Evolutionary conservation across 35 echinoderm and acorn worm genomes (phyloP).

Genomic region (Apostichopus japonicus): DNA sequence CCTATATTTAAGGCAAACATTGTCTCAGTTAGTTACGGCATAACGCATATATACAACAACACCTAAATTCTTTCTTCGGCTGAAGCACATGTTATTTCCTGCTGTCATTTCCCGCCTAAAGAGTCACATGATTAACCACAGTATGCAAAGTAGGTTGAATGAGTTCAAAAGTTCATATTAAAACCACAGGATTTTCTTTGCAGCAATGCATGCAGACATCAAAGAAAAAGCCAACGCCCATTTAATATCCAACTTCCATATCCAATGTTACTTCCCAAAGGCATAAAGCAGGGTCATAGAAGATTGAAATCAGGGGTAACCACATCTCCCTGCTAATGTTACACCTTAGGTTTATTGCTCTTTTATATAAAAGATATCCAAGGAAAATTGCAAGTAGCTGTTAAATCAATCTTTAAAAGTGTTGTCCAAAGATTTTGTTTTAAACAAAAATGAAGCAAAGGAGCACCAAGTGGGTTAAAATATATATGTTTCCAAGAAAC

Average conservation of each 20-base stretch:
- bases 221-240: slow-evolving; percentile 10
- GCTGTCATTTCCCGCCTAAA: not conserved
- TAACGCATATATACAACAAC: too few species aligned
- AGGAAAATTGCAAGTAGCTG: slow-evolving; percentile 2
- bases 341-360: not conserved
- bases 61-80: not conserved
- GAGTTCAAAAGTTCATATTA: slow-evolving; percentile 23
- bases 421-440: not conserved
- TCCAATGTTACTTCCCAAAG: slow-evolving; percentile 43
- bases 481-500: not conserved
- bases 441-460: not conserved
- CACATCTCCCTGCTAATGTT: slow-evolving; percentile 17
- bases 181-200: slow-evolving; percentile 29
- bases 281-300: not conserved
- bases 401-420: not conserved
- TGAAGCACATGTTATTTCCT: slow-evolving; percentile 6
- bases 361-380: not conserved
- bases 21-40: too few species aligned
- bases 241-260: not conserved
- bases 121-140: slow-evolving; percentile 18
- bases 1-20: too few species aligned
- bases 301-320: slow-evolving; percentile 1
- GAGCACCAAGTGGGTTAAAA: slow-evolving; percentile 36
- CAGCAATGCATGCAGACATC: slow-evolving; percentile 5
- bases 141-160: slow-evolving; percentile 27